Evolutionary conservation across 2,113 vertebrate genomes (phyloP).

Genomic region (Elgaria multicarinata): DNA sequence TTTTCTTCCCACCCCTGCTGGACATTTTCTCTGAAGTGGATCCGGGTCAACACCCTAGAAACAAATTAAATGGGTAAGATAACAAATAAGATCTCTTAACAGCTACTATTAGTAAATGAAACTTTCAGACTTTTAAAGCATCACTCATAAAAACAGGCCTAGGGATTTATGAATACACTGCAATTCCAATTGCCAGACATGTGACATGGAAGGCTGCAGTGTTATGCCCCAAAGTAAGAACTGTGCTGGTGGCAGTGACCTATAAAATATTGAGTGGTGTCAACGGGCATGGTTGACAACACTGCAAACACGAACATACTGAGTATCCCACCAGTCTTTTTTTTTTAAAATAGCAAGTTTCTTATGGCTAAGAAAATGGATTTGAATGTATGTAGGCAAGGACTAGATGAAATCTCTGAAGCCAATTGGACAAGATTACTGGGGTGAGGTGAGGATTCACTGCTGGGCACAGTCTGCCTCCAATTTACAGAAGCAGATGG

Average conservation of each 20-base stretch:
- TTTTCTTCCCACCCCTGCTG: conserved; percentile 97
- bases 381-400: background rate
- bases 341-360: background rate
- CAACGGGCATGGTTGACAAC: background rate
- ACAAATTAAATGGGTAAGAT: background rate
- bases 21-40: conserved; percentile 83
- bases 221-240: background rate
- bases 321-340: background rate
- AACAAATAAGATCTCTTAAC: background rate
- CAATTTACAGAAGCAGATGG: background rate
- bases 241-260: fast-evolving
- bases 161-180: background rate
- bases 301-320: background rate
- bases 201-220: background rate
- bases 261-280: background rate
- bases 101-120: background rate
- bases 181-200: background rate
- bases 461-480: background rate
- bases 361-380: background rate
- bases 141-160: background rate
- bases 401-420: background rate
- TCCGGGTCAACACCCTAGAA: conserved; percentile 67
- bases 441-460: background rate
- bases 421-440: background rate
- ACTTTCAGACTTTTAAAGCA: background rate